Percentiles rank a stretch among this genome's conserved stretches.
Conservation (phyloP, 2,797 vertebrate species). For the Acrocephalus scirpaceus region DNA sequence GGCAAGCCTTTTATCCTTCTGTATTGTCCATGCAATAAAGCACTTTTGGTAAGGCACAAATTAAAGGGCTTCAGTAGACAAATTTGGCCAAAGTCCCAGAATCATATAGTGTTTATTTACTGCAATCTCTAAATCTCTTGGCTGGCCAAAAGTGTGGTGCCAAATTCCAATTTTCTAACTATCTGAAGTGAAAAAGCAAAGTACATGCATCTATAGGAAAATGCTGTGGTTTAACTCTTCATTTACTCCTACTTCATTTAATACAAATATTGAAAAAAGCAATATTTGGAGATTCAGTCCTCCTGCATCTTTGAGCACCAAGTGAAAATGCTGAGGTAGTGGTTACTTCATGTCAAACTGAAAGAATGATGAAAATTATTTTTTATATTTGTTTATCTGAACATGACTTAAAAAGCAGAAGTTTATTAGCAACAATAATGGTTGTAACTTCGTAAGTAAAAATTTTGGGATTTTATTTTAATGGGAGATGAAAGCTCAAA, state of each 20-base stretch:
- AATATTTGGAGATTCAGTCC: not conserved
- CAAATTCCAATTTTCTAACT: not conserved
- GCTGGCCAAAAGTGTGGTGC: not conserved
- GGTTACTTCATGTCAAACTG: not conserved
- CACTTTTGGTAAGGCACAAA: not conserved
- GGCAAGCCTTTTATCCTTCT: not conserved
- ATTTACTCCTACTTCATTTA: not conserved
- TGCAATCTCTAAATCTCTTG: not conserved
- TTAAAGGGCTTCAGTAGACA: not conserved
- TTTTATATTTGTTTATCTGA: not conserved
- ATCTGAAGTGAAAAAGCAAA: not conserved
- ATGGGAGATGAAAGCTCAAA: not conserved
- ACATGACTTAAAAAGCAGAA: not conserved
- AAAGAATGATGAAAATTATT: not conserved
- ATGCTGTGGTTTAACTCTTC: not conserved
- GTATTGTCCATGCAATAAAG: not conserved
- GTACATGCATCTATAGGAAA: not conserved
- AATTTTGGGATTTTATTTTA: not conserved
- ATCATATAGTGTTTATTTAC: not conserved
- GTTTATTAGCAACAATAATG: not conserved
- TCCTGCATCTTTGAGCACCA: not conserved
- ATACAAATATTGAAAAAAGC: not conserved
- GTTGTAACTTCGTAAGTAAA: not conserved
- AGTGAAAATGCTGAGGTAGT: not conserved
- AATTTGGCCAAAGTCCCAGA: not conserved